Percentiles rank a stretch among this genome's conserved stretches.
These are phyloP conservation scores for Sphenopsis melanotis DNA, from an alignment of 2,797 vertebrate genomes.

Conservation along the genomic window DNA sequence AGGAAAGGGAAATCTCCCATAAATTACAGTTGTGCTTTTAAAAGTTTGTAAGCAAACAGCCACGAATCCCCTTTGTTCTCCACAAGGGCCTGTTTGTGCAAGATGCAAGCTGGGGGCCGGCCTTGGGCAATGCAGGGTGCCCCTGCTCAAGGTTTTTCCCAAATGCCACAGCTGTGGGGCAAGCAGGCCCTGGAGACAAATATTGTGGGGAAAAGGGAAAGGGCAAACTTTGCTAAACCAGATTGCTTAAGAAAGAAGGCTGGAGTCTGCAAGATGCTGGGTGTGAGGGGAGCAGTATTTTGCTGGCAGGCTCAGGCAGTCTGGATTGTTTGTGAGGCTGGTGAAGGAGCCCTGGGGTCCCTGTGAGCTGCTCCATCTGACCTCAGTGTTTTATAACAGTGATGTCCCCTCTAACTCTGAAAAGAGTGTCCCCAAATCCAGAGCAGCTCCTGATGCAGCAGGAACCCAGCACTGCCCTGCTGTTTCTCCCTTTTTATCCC, in stretches of 20 bases:
- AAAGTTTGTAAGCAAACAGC: background rate
- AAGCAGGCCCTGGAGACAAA: background rate
- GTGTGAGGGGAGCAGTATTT: background rate
- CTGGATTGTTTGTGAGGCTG: too few species aligned
- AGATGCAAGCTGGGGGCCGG: background rate
- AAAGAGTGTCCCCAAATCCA: background rate
- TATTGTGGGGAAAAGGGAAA: background rate
- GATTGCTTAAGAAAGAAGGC: background rate
- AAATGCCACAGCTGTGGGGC: background rate
- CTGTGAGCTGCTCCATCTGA: rapidly evolving
- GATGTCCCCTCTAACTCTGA: background rate
- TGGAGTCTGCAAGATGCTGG: background rate
- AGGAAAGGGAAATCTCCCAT: background rate
- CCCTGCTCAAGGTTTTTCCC: rapidly evolving
- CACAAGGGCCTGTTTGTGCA: background rate
- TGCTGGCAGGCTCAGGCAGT: background rate
- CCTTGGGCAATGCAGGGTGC: background rate
- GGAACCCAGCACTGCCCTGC: background rate
- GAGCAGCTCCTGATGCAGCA: background rate
- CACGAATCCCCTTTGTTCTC: background rate
- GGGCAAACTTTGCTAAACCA: background rate
- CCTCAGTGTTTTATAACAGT: rapidly evolving
- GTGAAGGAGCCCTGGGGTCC: rapidly evolving
- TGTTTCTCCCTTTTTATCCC: rapidly evolving
- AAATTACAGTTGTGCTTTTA: background rate